Conservation (phyloP, 2,113 vertebrate genomes). For the Rhea pennata region DNA sequence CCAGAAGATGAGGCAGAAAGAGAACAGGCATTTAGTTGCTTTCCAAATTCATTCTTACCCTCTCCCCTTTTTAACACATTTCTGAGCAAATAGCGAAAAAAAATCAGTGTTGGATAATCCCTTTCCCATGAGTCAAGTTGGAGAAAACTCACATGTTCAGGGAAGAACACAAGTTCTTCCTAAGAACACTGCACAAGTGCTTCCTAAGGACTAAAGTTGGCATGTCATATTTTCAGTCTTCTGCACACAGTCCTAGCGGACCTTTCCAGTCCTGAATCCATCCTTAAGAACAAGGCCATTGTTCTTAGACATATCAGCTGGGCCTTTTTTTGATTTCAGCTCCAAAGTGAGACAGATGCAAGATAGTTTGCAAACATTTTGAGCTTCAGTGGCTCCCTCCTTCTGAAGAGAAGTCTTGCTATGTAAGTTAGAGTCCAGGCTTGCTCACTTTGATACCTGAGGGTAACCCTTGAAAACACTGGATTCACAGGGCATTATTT, state of each 20-base stretch:
- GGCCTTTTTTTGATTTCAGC: not conserved
- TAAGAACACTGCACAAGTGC: not conserved
- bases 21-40: not conserved
- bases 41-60: not conserved
- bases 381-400: not conserved
- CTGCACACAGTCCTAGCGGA: not conserved
- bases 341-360: not conserved
- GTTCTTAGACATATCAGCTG: not conserved
- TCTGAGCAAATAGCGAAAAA: not conserved
- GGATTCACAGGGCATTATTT: not conserved
- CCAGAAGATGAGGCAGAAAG: not conserved
- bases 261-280: not conserved
- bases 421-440: not conserved
- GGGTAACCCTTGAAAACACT: not conserved
- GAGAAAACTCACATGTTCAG: not conserved
- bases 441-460: not conserved
- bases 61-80: not conserved
- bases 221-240: not conserved
- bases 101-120: not conserved
- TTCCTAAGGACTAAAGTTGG: not conserved
- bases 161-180: not conserved
- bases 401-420: not conserved
- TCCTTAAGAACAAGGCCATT: not conserved
- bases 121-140: not conserved
- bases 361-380: not conserved